Base-by-base conservation (phyloP, 2,113 vertebrate species). In the Dicrurus megarhynchus region DNA sequence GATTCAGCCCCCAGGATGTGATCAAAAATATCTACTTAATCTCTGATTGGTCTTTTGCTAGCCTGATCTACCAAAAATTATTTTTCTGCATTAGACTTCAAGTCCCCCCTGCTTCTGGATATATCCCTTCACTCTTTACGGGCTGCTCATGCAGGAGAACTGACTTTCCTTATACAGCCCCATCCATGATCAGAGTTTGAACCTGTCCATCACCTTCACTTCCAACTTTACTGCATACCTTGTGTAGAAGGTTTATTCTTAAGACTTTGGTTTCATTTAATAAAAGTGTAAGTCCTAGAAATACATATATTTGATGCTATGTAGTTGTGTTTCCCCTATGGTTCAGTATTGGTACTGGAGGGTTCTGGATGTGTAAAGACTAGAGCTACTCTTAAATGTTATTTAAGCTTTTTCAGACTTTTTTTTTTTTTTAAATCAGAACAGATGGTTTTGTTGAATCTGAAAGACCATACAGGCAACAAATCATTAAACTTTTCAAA, bases 21-120 rank as follows among this genome's bases (percentile, higher is more conserved):
- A 92, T 82, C 70, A 84, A 71, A 91, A 80, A 55, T 80, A 84
- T 9, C 79, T 83, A 4, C 0, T 0, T 67, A 80, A 93, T 86
- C 37, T 90, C 70, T 93, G 82, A 85, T 42, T 85, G 75, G 83
- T 86, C 75, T 81, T 84, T 90, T 21, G 4, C 46, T 86, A 49
- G n/a, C 23, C 49, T 90, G 47, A 77, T 73, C 37, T 71, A 50
- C 53, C 65, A 69, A 87, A 73, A 93, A 63, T 19, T 6, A 47
- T 44, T 90, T 47, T 73, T 52, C 21, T 71, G 32, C 37, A 13
- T 67, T 86, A 84, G 60, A 53, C 56, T 77, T 86, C 79, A 77
- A 24, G 17, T 2, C 16, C 12, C 9, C 57, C 24, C 33, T 82
- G 23, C 16, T 71, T 68, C 49, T 65, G 37, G 33, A 16, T 56